These are phyloP conservation scores for Clarias platycephalus DNA, from an alignment of 2,797 vertebrate species.

Conservation along the genomic window DNA sequence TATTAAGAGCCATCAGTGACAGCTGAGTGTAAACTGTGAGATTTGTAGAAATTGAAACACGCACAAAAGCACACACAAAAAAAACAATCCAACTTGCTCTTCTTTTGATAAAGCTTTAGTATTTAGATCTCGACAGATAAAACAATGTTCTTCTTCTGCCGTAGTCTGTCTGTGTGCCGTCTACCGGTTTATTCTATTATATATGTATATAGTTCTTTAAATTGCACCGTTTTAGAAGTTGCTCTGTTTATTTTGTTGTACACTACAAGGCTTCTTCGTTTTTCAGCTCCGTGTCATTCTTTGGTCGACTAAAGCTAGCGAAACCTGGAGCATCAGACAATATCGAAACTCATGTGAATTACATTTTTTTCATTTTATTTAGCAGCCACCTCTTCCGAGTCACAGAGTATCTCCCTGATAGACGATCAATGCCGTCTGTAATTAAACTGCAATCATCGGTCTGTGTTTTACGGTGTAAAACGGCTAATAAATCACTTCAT, in stretches of 20 bases:
- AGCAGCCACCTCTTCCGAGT: too few species aligned
- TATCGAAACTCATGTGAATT: background rate
- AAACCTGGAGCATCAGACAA: too few species aligned
- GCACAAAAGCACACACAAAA: background rate
- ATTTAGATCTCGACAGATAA: background rate
- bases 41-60: background rate
- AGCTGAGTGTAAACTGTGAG: background rate
- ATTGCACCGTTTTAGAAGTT: too few species aligned
- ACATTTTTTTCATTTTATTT: background rate
- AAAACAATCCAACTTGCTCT: background rate
- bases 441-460: too few species aligned
- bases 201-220: too few species aligned
- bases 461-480: background rate
- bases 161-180: too few species aligned
- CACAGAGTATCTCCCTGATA: too few species aligned
- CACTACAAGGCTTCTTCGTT: too few species aligned
- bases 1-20: constrained; percentile 58
- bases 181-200: too few species aligned
- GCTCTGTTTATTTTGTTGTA: too few species aligned
- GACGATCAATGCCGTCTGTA: too few species aligned
- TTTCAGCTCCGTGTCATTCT: background rate
- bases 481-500: background rate
- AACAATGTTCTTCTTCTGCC: background rate
- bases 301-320: background rate
- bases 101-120: background rate